phyloP scores from a whole-genome alignment of 1,140 invertebrate genomes.

The Ostrea edulis region DNA sequence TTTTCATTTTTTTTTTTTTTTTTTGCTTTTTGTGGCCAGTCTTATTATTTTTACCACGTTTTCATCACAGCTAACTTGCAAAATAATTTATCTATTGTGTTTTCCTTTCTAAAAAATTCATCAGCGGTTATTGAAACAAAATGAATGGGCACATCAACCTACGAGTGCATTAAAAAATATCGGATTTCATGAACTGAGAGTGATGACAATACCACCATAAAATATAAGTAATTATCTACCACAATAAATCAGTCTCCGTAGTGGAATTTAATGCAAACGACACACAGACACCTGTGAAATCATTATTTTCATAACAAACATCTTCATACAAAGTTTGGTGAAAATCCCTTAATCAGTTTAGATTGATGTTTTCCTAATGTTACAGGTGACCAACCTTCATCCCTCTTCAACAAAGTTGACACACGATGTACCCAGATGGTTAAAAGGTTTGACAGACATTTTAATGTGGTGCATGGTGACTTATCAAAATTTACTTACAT shows the following conservation, averaged over 20 bases:
- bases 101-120: neutral
- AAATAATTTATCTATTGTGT: neutral
- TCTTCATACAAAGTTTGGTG: neutral
- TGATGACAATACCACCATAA: neutral
- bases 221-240: neutral
- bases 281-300: constrained; percentile 18
- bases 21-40: neutral
- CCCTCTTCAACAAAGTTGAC: neutral
- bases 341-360: constrained; percentile 24
- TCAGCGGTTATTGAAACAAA: constrained; percentile 20
- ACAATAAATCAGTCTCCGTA: neutral
- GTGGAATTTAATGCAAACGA: neutral
- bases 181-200: neutral
- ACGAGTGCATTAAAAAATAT: neutral
- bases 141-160: neutral
- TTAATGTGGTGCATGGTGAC: neutral
- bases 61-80: neutral
- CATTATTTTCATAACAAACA: constrained; percentile 26
- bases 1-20: neutral
- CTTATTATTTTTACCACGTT: neutral
- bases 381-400: constrained; percentile 1
- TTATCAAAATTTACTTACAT: too few relatives aligned
- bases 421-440: neutral
- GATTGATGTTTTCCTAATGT: neutral
- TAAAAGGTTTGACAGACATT: neutral